These are phyloP conservation scores for Drosophila formosana DNA, from an alignment of 2,888 invertebrate genomes.

Conservation along the genomic window DNA sequence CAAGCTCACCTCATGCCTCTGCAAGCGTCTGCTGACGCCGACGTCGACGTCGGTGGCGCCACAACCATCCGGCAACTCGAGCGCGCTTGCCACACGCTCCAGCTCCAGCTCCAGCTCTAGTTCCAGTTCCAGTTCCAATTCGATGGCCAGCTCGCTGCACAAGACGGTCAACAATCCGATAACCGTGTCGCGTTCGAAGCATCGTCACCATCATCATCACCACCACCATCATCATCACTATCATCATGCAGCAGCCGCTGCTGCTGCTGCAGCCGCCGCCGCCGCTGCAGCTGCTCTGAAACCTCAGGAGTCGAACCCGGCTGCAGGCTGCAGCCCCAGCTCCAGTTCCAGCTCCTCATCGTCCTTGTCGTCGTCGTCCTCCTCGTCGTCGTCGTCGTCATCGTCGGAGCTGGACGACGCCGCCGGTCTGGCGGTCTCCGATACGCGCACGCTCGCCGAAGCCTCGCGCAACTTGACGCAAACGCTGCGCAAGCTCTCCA, in stretches of 20 bases:
- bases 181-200: constrained; percentile 72
- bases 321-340: not conserved
- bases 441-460: constrained; percentile 92
- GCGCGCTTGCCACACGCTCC: not conserved
- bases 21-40: constrained; percentile 78
- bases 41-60: constrained; percentile 16
- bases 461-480: constrained; percentile 96
- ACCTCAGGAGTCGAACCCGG: constrained; percentile 24
- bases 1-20: constrained; percentile 85
- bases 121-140: constrained; percentile 59
- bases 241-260: constrained; percentile 46
- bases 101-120: constrained; percentile 5
- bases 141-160: constrained; percentile 74
- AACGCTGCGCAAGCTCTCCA: constrained; percentile 94
- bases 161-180: constrained; percentile 85
- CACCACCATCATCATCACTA: constrained; percentile 84
- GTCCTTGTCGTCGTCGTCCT: not conserved
- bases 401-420: constrained; percentile 78
- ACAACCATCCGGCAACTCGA: constrained; percentile 4
- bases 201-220: constrained; percentile 82
- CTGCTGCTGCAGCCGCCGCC: constrained; percentile 31
- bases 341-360: not conserved
- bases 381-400: not conserved
- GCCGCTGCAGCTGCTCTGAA: constrained; percentile 13
- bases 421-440: constrained; percentile 85